A percentile compares a stretch with the other conserved stretches of the same genome.
These are phyloP conservation scores for Forbesichthys agassizii DNA, from an alignment of 2,113 vertebrate genomes.

Conservation along the genomic window DNA sequence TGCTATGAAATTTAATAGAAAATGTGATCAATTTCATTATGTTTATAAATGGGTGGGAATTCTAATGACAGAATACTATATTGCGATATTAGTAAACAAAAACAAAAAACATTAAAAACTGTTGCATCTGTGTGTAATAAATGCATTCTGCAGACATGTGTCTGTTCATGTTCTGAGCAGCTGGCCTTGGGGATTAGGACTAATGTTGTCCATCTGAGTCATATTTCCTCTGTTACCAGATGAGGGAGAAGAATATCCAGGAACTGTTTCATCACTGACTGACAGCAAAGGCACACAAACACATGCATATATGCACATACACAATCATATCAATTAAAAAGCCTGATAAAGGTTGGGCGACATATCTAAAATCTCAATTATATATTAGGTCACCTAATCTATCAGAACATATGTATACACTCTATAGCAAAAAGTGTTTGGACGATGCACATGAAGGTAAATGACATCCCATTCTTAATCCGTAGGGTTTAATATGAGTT, in stretches of 20 bases:
- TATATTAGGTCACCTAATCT: no score
- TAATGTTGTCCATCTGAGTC: constrained; percentile 56
- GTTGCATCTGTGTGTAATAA: constrained; percentile 11
- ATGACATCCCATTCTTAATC: no score
- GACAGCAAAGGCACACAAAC: constrained; percentile 31
- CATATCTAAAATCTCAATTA: no score
- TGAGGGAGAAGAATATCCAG: constrained; percentile 53
- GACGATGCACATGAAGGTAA: no score
- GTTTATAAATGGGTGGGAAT: no score
- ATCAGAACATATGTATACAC: no score
- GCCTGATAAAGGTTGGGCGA: constrained; percentile 45
- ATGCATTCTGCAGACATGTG: constrained; percentile 4
- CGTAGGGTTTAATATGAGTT: no score
- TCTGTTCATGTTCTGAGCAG: constrained; percentile 29
- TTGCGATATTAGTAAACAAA: no score
- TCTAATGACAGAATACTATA: no score
- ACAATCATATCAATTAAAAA: constrained; percentile 36
- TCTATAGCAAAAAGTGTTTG: no score
- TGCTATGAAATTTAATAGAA: no score
- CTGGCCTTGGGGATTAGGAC: constrained; percentile 51
- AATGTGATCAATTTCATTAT: no score
- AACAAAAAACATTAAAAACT: background rate
- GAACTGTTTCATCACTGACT: constrained; percentile 48
- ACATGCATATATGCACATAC: background rate
- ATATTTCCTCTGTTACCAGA: constrained; percentile 59